Conservation (phyloP, 2,888 invertebrate species). For the Melinopterus prodromus region DNA sequence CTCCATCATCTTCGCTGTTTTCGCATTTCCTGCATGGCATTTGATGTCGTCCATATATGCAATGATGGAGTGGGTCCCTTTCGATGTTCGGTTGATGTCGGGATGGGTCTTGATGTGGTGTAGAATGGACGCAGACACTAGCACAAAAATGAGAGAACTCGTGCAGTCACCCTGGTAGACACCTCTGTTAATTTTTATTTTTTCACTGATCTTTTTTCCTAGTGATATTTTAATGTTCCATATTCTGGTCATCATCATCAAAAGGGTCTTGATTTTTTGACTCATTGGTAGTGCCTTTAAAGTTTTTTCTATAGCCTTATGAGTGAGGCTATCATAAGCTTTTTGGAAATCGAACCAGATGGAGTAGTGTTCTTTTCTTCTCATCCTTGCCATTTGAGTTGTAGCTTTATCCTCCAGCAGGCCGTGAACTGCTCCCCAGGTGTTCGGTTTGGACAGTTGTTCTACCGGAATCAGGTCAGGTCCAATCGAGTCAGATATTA, state of each 20-base stretch:
- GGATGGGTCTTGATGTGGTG: conserved; percentile 12
- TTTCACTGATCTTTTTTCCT: background rate
- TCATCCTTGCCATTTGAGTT: conserved; percentile 15
- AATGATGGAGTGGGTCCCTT: conserved; percentile 19
- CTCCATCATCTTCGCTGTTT: conserved; percentile 8
- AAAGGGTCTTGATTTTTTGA: conserved; percentile 5
- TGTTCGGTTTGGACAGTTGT: conserved; percentile 21
- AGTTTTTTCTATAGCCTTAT: conserved; percentile 12
- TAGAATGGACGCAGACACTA: conserved; percentile 10
- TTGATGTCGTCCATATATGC: conserved; percentile 43
- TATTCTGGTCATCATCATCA: background rate
- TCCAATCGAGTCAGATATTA: conserved; percentile 5
- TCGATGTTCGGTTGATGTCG: background rate
- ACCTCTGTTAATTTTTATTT: conserved; percentile 4
- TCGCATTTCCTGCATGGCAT: conserved; percentile 13
- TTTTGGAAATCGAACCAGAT: conserved; percentile 33
- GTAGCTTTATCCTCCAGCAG: conserved; percentile 26
- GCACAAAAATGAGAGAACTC: conserved; percentile 11
- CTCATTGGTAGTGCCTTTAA: conserved; percentile 27
- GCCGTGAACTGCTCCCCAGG: conserved; percentile 29
- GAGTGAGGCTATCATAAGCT: conserved; percentile 27
- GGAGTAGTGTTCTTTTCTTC: conserved; percentile 16
- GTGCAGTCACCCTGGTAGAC: conserved; percentile 15
- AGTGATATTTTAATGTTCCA: background rate
- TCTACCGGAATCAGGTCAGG: conserved; percentile 17